phyloP scores from a whole-genome alignment of 2,888 invertebrate genomes.

The Drosophila koepferae region DNA sequence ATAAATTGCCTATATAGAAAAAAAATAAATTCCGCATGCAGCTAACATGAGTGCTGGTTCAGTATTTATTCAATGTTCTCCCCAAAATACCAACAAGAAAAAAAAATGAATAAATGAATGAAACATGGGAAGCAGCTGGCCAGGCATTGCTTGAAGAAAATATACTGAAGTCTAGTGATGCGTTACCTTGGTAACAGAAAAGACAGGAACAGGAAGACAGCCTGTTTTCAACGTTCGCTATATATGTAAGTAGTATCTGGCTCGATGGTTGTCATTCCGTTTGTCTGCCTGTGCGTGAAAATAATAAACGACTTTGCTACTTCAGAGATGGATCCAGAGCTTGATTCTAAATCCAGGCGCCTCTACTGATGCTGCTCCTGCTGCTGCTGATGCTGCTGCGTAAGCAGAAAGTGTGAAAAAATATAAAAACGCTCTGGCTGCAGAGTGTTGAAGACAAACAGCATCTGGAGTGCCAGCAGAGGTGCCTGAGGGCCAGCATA shows the following conservation, averaged over 20 bases:
- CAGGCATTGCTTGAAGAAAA: constrained; percentile 6
- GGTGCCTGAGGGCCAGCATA: constrained; percentile 50
- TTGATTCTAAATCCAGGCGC: constrained; percentile 1
- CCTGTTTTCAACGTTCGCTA: constrained; percentile 5
- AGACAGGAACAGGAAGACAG: constrained; percentile 16
- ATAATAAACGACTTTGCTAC: constrained; percentile 78
- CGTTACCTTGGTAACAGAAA: constrained; percentile 40
- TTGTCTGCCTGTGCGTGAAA: constrained; percentile 59
- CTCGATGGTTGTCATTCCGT: constrained; percentile 32
- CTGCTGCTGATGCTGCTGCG: constrained; percentile 44
- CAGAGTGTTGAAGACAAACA: constrained; percentile 70
- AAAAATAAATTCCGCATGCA: constrained; percentile 54
- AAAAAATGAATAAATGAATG: not conserved
- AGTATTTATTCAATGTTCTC: constrained; percentile 38
- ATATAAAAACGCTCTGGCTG: constrained; percentile 65
- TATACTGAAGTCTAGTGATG: constrained; percentile 36
- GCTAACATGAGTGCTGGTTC: constrained; percentile 65
- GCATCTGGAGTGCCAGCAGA: constrained; percentile 46
- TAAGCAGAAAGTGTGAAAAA: constrained; percentile 75
- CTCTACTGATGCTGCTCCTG: not conserved
- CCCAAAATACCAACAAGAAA: constrained; percentile 34
- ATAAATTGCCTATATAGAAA: constrained; percentile 5
- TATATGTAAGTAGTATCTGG: constrained; percentile 16
- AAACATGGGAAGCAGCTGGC: constrained; percentile 11
- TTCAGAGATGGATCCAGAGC: constrained; percentile 35